A percentile compares a stretch with the other conserved stretches of the same genome.
Evolutionary conservation across 2,888 invertebrate genomes (phyloP).

Genomic region (Sminthurides aquaticus): DNA sequence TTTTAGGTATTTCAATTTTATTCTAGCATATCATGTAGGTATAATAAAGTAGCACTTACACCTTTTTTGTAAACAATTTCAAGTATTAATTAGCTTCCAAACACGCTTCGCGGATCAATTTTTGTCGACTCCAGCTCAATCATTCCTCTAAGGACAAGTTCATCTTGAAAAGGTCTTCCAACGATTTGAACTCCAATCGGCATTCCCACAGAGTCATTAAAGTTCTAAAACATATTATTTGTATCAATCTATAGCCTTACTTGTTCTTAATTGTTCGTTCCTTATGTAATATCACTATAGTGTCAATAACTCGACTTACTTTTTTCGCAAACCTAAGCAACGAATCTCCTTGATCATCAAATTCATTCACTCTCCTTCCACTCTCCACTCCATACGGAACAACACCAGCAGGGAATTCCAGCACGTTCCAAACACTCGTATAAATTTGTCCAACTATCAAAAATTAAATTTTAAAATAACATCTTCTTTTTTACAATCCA

Average conservation of each 20-base stretch:
- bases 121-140: constrained; percentile 44
- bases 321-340: constrained; percentile 28
- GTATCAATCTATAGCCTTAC: too few relatives aligned
- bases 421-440: constrained; percentile 37
- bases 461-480: constrained; percentile 7
- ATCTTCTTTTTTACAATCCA: neutral
- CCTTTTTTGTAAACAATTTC: too few relatives aligned
- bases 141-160: constrained; percentile 48
- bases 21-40: too few relatives aligned
- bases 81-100: too few relatives aligned
- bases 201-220: constrained; percentile 44
- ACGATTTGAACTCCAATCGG: constrained; percentile 49
- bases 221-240: constrained; percentile 26
- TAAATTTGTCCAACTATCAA: constrained; percentile 35
- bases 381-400: constrained; percentile 34
- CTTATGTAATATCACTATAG: too few relatives aligned
- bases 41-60: too few relatives aligned
- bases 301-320: too few relatives aligned
- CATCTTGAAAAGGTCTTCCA: constrained; percentile 48
- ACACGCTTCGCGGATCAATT: neutral
- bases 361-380: constrained; percentile 27
- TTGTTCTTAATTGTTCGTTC: neutral
- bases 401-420: constrained; percentile 36
- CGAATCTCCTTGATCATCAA: constrained; percentile 31
- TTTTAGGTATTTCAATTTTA: too few relatives aligned